Evolutionary conservation across 92 coral and sea anemone genomes (phyloP).

Genomic region (Parazoanthus swiftii): DNA sequence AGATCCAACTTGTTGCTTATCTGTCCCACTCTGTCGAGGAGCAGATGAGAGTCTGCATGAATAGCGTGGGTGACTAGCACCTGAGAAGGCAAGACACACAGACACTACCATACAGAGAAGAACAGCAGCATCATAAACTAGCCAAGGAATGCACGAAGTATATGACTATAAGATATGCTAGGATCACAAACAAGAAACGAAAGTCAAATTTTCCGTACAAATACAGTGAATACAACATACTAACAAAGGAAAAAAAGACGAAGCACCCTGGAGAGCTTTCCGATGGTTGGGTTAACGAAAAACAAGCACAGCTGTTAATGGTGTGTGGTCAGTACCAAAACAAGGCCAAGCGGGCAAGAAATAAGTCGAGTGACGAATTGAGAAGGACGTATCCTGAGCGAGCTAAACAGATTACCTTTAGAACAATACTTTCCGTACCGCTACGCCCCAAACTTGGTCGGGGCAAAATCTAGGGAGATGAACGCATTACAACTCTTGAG

Average conservation of each 20-base stretch:
- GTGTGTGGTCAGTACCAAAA: neutral
- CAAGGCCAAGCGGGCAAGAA: neutral
- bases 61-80: neutral
- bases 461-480: no score
- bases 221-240: neutral
- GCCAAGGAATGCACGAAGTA: neutral
- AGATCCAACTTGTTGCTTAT: conserved; percentile 15
- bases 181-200: neutral
- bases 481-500: no score
- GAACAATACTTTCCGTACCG: no score
- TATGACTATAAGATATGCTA: neutral
- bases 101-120: conserved; percentile 16
- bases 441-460: no score
- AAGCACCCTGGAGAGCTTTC: neutral
- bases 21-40: conserved; percentile 13
- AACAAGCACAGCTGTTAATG: neutral
- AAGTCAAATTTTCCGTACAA: neutral
- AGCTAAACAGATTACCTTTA: no score
- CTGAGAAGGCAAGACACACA: conserved; percentile 21
- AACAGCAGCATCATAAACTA: neutral
- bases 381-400: no score
- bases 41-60: conserved; percentile 8
- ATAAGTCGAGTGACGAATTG: no score
- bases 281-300: neutral
- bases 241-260: neutral